phyloP scores from a whole-genome alignment of 2,113 vertebrate genomes.

The Leiothrix lutea region DNA sequence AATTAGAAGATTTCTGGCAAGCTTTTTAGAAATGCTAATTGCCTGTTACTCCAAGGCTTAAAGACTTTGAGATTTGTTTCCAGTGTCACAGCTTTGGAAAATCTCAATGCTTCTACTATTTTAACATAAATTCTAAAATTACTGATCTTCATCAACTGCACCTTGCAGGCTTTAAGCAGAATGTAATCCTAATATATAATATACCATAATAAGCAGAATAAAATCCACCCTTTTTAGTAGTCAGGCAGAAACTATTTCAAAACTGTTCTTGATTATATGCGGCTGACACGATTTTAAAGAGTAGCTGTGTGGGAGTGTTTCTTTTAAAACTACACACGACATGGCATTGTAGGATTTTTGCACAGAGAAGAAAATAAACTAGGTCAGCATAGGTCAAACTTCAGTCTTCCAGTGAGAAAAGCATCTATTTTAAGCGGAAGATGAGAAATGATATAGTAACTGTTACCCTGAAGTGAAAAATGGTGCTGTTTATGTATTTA shows the following conservation, averaged over 20 bases:
- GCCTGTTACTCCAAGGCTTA: neutral
- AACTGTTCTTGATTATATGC: neutral
- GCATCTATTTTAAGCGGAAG: conserved; percentile 14
- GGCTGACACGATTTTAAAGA: neutral
- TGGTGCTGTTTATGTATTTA: conserved; percentile 29
- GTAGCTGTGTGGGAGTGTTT: neutral
- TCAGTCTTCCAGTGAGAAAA: neutral
- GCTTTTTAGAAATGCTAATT: neutral
- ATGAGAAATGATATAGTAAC: conserved; percentile 13
- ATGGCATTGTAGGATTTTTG: neutral
- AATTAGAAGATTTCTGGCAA: neutral
- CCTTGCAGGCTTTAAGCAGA: neutral
- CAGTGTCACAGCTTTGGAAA: neutral
- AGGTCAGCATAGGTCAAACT: neutral
- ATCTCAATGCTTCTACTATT: neutral
- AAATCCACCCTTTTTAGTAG: neutral
- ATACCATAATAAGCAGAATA: neutral
- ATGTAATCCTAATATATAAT: neutral
- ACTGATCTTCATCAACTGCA: neutral
- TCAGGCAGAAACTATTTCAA: neutral
- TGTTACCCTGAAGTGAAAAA: conserved; percentile 8
- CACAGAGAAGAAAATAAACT: neutral
- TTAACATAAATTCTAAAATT: neutral
- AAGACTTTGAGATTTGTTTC: neutral
- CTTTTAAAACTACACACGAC: neutral